Evolutionary conservation across 1,140 invertebrate species (phyloP).

Genomic region (Diabrotica undecimpunctata): DNA sequence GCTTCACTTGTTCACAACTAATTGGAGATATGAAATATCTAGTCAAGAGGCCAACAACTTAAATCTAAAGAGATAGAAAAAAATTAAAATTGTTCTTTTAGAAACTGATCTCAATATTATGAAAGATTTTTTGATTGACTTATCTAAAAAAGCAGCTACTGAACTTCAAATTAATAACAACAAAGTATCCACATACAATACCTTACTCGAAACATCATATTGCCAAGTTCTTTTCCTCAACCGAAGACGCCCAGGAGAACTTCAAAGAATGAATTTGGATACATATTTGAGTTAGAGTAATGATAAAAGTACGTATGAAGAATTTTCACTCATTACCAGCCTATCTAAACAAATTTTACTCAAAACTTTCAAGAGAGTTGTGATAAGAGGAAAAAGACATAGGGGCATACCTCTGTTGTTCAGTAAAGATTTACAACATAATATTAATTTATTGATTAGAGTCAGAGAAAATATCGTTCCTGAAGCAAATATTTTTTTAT

Average conservation of each 20-base stretch:
- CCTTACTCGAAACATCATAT: conserved; percentile 35
- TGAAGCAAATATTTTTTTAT: conserved; percentile 25
- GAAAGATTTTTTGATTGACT: conserved; percentile 39
- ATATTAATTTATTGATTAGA: conserved; percentile 22
- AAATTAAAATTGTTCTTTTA: conserved; percentile 34
- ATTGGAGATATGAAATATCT: conserved; percentile 21
- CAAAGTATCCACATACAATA: conserved; percentile 27
- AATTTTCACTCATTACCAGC: conserved; percentile 22
- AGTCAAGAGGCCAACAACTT: conserved; percentile 19
- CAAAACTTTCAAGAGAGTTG: conserved; percentile 31
- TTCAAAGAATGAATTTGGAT: conserved; percentile 25
- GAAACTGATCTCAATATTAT: conserved; percentile 42
- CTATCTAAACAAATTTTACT: conserved; percentile 29
- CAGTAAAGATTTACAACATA: conserved; percentile 26
- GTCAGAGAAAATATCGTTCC: conserved; percentile 17
- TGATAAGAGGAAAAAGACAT: conserved; percentile 31
- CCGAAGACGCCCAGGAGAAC: conserved; percentile 35
- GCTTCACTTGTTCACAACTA: conserved; percentile 16
- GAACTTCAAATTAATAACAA: conserved; percentile 20
- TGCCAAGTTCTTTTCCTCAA: conserved; percentile 37
- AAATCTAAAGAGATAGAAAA: conserved; percentile 32
- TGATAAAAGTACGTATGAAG: conserved; percentile 25
- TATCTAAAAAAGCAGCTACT: conserved; percentile 17
- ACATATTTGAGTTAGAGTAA: conserved; percentile 7
- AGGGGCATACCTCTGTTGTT: conserved; percentile 34